Base-by-base conservation (phyloP, 2,797 vertebrate genomes). In the Spizella passerina region DNA sequence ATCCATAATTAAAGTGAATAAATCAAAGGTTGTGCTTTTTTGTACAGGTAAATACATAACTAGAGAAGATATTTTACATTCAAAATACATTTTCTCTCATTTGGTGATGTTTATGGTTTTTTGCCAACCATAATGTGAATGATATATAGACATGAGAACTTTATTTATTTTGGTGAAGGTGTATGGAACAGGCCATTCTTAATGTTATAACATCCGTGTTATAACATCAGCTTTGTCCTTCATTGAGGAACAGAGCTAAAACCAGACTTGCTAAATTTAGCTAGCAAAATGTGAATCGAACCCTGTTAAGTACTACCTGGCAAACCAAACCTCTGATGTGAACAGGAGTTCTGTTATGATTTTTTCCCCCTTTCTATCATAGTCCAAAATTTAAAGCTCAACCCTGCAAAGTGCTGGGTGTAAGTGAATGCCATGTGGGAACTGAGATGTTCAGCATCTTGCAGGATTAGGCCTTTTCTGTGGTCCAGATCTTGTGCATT, bases 191-290 rank as follows among this genome's bases (percentile, higher is more conserved):
- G 59, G 27, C 21, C 46, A 14, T 82, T 55, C 24, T 83, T 79
- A 66, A 65, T 43, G 22, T 61, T 89, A 71, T 82, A 59, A n/a
- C n/a, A n/a, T n/a, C n/a, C n/a, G n/a, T n/a, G n/a, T n/a, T n/a
- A n/a, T n/a, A n/a, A n/a, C n/a, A n/a, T n/a, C n/a, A n/a, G n/a
- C n/a, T n/a, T n/a, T n/a, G n/a, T n/a, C n/a, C n/a, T n/a, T n/a
- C n/a, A n/a, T n/a, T n/a, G 43, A 90, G 44, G 41, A 90, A 11
- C 79, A 86, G 73, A 80, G 55, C 46, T 70, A 73, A 90, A 84
- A 57, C 39, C 21, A 39, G 49, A 44, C 46, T 78, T 90, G 22
- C 57, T 70, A 75, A 85, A 81, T 14, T 69, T 61, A 38, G 32
- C 30, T 64, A 46, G 52, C 36, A 80, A 82, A 82, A 81, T 65